phyloP scores from a whole-genome alignment of 2,797 vertebrate species.

The Chloroceryle amazona region DNA sequence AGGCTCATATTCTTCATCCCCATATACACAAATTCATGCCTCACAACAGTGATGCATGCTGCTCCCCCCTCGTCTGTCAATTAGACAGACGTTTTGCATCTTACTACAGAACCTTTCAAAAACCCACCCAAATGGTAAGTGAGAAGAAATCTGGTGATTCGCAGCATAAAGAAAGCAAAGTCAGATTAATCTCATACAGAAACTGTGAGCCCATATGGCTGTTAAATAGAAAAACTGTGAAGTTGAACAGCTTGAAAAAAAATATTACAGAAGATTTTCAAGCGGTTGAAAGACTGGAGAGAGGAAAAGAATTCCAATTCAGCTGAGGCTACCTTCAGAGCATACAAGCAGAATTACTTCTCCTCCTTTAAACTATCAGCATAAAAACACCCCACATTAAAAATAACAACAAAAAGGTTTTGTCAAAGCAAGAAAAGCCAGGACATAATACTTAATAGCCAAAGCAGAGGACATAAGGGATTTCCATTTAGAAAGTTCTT shows the following conservation, averaged over 20 bases:
- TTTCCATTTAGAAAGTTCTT: neutral
- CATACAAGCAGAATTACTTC: neutral
- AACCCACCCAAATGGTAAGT: neutral
- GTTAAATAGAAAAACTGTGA: neutral
- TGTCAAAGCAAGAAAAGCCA: neutral
- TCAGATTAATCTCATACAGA: neutral
- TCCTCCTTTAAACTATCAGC: neutral
- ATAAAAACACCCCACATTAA: neutral
- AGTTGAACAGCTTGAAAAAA: neutral
- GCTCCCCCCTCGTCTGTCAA: neutral
- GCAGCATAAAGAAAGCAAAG: neutral
- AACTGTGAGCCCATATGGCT: neutral
- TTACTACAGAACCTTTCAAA: neutral
- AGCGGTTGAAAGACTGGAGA: neutral
- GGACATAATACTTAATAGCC: neutral
- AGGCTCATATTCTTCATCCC: neutral
- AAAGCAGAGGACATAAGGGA: neutral
- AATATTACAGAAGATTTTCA: neutral
- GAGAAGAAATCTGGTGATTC: neutral
- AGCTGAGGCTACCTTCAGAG: neutral
- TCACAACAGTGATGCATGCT: neutral
- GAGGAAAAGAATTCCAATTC: neutral
- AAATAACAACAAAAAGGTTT: neutral
- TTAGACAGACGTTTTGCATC: neutral
- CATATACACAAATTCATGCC: neutral